Percentiles rank a stretch among this genome's conserved stretches.
Conservation (phyloP, 2,888 invertebrate species). For the Pseudococcus jackbeardsleyi region DNA sequence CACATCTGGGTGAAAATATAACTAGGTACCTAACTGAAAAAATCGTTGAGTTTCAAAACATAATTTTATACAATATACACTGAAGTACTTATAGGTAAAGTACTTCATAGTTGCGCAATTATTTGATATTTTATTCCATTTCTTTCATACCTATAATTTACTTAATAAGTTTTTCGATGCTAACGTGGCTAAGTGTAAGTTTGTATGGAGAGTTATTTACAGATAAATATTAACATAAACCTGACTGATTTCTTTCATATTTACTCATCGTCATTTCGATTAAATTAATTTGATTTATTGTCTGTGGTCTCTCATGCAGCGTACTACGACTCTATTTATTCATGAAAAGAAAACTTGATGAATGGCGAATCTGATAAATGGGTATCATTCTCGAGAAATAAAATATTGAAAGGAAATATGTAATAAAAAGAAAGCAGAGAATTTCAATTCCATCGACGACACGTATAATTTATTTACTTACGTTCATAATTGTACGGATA, state of each 20-base stretch:
- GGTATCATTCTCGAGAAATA: neutral
- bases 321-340: neutral
- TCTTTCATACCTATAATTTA: too few species aligned
- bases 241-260: neutral
- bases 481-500: neutral
- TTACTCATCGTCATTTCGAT: neutral
- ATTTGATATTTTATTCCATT: too few species aligned
- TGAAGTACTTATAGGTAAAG: too few species aligned
- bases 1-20: too few species aligned
- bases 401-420: slow-evolving; percentile 3
- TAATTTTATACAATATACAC: too few species aligned
- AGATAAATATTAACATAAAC: neutral
- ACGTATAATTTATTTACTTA: neutral
- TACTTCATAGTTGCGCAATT: too few species aligned
- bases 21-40: too few species aligned
- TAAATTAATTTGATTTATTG: slow-evolving; percentile 6
- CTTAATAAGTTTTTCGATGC: neutral
- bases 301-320: neutral
- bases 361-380: slow-evolving; percentile 26
- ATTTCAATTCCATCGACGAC: neutral
- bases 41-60: too few species aligned
- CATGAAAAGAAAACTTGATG: slow-evolving; percentile 23
- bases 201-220: too few species aligned
- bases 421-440: neutral
- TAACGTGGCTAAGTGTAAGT: too few species aligned